Evolutionary conservation across 2,888 invertebrate genomes (phyloP).

Genomic region (Cryptosula pallasiana): DNA sequence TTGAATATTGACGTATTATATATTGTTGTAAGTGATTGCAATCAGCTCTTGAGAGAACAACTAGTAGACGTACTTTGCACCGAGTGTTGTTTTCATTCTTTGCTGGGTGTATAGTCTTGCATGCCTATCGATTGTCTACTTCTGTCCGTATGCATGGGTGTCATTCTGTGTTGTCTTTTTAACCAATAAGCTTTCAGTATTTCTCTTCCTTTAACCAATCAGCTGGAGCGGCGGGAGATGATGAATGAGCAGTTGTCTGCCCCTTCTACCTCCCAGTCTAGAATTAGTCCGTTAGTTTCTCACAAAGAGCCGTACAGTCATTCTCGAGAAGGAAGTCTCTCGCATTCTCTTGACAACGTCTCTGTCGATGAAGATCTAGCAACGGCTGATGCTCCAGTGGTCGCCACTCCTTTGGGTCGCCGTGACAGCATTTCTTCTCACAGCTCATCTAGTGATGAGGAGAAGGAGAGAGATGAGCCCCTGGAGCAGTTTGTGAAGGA

Average conservation of each 20-base stretch:
- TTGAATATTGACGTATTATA: no score
- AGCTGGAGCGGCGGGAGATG: constrained; percentile 21
- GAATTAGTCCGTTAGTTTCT: background rate
- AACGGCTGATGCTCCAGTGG: background rate
- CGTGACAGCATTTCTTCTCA: background rate
- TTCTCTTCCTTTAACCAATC: background rate
- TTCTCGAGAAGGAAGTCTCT: constrained; percentile 2
- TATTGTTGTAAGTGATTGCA: no score
- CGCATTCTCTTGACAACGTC: background rate
- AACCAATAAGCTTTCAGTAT: background rate
- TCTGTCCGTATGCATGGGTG: no score
- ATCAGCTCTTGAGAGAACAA: no score
- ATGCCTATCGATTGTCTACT: background rate
- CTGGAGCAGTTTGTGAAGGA: background rate
- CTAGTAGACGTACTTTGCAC: background rate
- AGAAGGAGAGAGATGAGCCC: no score
- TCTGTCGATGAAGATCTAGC: background rate
- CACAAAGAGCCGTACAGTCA: constrained; percentile 13
- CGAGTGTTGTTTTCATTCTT: background rate
- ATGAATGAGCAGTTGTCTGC: background rate
- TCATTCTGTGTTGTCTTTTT: background rate
- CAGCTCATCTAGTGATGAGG: background rate
- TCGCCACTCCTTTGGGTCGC: background rate
- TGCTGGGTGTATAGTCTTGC: background rate
- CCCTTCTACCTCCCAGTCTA: background rate